Base-by-base conservation (phyloP, 2,888 invertebrate genomes). In the Agrotis ipsilon region DNA sequence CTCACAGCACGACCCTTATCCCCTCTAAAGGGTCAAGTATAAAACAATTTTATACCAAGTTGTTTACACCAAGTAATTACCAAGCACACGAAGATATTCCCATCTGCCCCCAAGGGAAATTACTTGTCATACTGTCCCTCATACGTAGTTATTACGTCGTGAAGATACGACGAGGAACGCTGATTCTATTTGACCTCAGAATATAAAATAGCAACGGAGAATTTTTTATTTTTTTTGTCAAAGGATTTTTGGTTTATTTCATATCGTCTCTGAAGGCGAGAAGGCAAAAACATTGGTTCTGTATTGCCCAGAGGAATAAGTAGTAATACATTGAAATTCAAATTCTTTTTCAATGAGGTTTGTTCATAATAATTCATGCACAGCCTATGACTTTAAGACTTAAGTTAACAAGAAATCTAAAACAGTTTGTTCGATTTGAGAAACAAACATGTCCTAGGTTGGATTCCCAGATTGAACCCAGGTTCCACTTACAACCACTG, bases 1-100 rank as follows among this genome's bases (percentile, higher is more conserved):
- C 13, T 16, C 14, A 43, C 18, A 18, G 19, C 11, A 48, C 18
- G 13, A 48, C 43, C 11, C 39, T 9, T 11, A 5, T 19, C 49
- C 9, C 24, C 48, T 68, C 14, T 18, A 68, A 52, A 54, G 46
- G 64, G 73, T 71, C 71, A 76, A 39, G 69, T 68, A 76, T 85
- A 84, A 83, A 88, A 88, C 88, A 89, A 85, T 86, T 86, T 86
- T 71, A 74, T 62, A 72, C 16, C 64, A 78, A 73, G 69, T 82
- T 89, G 83, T 87, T 85, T 88, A 86, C 86, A 80, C 73, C 75
- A 75, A 78, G 80, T 89, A 88, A 89, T 89, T 88, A 88, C 86
- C 74, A 72, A 78, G 74, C 68, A 68, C 57, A 71, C 76, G 80
- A 78, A 86, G 87, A 85, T 82, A 75, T 81, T 65, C 62, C 54